Evolutionary conservation across 1,140 invertebrate species (phyloP).

Genomic region (Drosophila tropicalis): DNA sequence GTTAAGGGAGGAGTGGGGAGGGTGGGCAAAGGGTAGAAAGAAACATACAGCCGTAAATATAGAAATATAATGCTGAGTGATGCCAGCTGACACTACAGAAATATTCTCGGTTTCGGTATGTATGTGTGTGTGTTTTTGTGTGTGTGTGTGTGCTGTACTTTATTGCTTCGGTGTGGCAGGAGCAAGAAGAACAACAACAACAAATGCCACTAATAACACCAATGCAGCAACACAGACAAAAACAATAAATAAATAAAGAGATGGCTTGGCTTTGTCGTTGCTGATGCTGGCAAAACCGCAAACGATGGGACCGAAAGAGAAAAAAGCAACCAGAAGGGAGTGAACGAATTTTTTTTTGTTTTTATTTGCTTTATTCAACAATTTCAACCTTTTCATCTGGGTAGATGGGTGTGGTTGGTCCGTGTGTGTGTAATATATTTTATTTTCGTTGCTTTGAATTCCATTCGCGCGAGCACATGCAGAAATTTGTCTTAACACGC

Average conservation of each 20-base stretch:
- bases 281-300: constrained; percentile 77
- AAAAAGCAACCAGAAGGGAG: constrained; percentile 31
- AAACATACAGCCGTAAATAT: constrained; percentile 47
- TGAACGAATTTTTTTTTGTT: constrained; percentile 43
- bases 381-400: constrained; percentile 50
- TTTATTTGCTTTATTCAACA: constrained; percentile 74
- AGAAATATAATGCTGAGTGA: constrained; percentile 68
- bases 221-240: constrained; percentile 79
- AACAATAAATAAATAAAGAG: constrained; percentile 81
- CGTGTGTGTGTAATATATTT: constrained; percentile 48
- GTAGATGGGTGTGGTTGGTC: constrained; percentile 25
- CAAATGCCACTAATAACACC: constrained; percentile 71
- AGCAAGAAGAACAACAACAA: constrained; percentile 20
- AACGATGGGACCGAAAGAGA: constrained; percentile 18
- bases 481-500: constrained; percentile 79
- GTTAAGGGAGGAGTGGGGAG: neutral
- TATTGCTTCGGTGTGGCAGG: constrained; percentile 55
- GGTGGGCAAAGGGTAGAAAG: neutral
- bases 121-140: constrained; percentile 22
- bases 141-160: constrained; percentile 57
- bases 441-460: constrained; percentile 57
- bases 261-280: constrained; percentile 71
- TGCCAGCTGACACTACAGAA: constrained; percentile 68
- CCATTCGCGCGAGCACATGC: constrained; percentile 62
- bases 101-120: constrained; percentile 32